Base-by-base conservation (phyloP, 2,888 invertebrate genomes). In the Disparrhopalites patrizii region DNA sequence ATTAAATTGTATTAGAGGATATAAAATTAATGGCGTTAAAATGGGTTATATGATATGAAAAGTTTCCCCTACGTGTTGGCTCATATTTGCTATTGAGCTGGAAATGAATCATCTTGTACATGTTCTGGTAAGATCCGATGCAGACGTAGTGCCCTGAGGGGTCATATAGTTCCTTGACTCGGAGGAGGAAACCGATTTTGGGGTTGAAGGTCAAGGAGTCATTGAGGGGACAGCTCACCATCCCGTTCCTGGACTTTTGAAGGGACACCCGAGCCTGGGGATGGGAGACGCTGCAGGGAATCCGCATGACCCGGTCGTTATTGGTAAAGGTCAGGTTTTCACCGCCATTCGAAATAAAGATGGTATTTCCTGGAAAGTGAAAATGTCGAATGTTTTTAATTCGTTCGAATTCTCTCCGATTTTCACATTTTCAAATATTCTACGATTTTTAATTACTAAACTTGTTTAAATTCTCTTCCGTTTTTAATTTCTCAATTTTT, bases 101-200 rank as follows among this genome's bases (percentile, higher is more conserved):
- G 30, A 64, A 73, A 20, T 72, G 71, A 30, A 73, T 66, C 3
- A 67, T 66, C 28, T 68, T 27, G 25, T 67, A 67, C n/a, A 58
- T 58, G 55, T 68, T 68, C 1, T 30, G 30, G 18, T 18, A 18
- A 18, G 33, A 47, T 1, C 51, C 62, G 10, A 62, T 57, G 27
- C 66, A 66, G 20, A 66, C 52, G 18, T 66, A 66, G 28, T n/a
- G 47, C 10, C 66, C 66, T 2, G 47, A 4, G 2, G 66, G 66
- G 23, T 66, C 66, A 4, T 51, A 3, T 15, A 50, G 27, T 8
- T 61, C 54, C 3, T 30, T 20, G 15, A 62, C n/a, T 18, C 36
- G n/a, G 3, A 66, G 23, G n/a, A n/a, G 7, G 36, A 66, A 66
- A 30, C 66, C 66, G 8, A 25, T 50, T 51, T 62, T 62, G 3